Evolutionary conservation across 2,113 vertebrate species (phyloP).

Genomic region (Poeciliopsis occidentalis): DNA sequence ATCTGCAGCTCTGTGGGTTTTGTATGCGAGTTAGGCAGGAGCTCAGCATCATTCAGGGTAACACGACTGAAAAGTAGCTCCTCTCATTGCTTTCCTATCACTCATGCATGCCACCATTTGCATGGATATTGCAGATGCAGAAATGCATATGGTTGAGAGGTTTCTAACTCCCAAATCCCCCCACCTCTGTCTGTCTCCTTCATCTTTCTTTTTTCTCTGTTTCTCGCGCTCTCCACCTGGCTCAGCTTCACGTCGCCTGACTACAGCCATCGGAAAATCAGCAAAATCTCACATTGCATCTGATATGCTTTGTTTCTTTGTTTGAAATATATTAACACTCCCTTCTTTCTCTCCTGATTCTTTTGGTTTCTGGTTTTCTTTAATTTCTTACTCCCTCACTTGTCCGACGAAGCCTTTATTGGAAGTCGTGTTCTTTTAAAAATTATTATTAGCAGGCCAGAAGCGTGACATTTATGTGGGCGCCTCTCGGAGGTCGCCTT

Average conservation of each 20-base stretch:
- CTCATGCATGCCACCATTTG: conserved; percentile 65
- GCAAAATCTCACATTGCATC: conserved; percentile 53
- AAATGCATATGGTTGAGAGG: conserved; percentile 61
- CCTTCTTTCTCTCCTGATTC: conserved; percentile 3
- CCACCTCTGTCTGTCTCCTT: neutral
- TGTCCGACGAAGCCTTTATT: conserved; percentile 51
- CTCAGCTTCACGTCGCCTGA: conserved; percentile 44
- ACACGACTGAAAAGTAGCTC: conserved; percentile 43
- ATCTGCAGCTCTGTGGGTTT: conserved; percentile 35
- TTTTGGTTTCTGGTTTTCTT: conserved; percentile 27
- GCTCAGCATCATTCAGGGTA: conserved; percentile 52
- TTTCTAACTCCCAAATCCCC: conserved; percentile 56
- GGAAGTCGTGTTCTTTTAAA: conserved; percentile 35
- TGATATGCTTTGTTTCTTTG: conserved; percentile 51
- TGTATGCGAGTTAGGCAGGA: conserved; percentile 37
- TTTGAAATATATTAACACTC: conserved; percentile 57
- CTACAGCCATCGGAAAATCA: conserved; percentile 48
- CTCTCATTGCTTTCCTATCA: conserved; percentile 55
- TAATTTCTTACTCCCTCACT: conserved; percentile 55
- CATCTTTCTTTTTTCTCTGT: conserved; percentile 20
- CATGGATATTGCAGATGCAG: conserved; percentile 71
- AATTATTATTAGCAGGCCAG: conserved; percentile 53
- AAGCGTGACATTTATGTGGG: conserved; percentile 64
- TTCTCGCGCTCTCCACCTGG: conserved; percentile 20
- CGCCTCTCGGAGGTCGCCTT: conserved; percentile 44